Base-by-base conservation (phyloP, 2,797 vertebrate genomes). In the Pampus argenteus region DNA sequence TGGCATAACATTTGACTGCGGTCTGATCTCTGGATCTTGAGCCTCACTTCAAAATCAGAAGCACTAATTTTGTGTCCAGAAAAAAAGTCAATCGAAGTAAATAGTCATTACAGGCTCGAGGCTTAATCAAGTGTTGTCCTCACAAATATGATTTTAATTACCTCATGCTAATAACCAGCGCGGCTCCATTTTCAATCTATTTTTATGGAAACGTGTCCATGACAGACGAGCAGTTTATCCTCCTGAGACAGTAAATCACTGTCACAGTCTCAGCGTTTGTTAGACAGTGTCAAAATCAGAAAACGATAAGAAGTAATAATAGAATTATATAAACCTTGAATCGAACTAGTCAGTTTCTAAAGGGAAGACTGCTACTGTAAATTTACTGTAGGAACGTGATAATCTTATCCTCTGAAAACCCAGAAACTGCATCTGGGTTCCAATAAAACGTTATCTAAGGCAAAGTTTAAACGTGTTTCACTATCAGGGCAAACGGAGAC, bases 141-240 rank as follows among this genome's bases (percentile, higher is more conserved):
- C 9, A 31, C n/a, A 66, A 75, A 76, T 29, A 64, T 44, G 1
- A 52, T 18, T 68, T 66, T 73, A 73, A 73, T 81, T 76, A 76
- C 51, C 9, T 22, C 0, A 17, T 6, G n/a, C n/a, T 31, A n/a
- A n/a, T 20, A 3, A 23, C 18, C 26, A 22, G 50, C n/a, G 20
- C 25, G 17, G 62, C 38, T 50, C 59, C 51, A 0, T 49, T 57
- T 62, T 63, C 29, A 62, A 62, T 26, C 50, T 66, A 52, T 52
- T 69, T 66, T 66, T 47, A 76, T 56, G 18, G 20, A 49, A 22
- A 48, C 9, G 26, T 63, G 20, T 29, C 26, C 29, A 31, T 57
- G 40, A 57, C 29, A n/a, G 34, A 44, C 26, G 34, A 23, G 52
- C 57, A 64, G 52, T 56, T 66, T 66, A 7, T 55, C 45, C 75